phyloP scores from a whole-genome alignment of 2,888 invertebrate genomes.

The Drosophila siamana region DNA sequence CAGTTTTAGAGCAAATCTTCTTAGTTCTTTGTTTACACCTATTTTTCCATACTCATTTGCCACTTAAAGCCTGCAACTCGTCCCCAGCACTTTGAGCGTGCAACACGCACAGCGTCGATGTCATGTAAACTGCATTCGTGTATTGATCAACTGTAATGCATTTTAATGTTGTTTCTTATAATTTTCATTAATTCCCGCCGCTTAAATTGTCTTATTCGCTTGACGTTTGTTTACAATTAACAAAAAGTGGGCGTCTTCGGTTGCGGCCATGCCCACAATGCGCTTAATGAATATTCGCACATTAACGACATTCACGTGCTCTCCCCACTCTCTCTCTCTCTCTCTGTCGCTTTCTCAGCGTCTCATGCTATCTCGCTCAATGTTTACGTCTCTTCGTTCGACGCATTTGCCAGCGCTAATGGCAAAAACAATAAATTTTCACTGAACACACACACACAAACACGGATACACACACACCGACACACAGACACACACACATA shows the following conservation, averaged over 20 bases:
- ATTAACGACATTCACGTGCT: conserved; percentile 57
- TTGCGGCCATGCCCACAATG: conserved; percentile 41
- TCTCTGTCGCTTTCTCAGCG: conserved; percentile 16
- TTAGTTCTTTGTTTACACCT: too few relatives aligned
- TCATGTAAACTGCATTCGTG: not conserved
- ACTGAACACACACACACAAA: conserved; percentile 34
- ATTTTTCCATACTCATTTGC: too few relatives aligned
- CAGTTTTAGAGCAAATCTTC: too few relatives aligned
- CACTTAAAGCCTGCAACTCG: too few relatives aligned
- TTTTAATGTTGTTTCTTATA: conserved; percentile 14
- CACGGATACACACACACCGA: conserved; percentile 19
- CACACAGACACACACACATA: conserved; percentile 23
- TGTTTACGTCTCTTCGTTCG: conserved; percentile 21
- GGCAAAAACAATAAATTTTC: conserved; percentile 76
- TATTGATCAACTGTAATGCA: not conserved
- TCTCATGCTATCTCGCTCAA: conserved; percentile 1
- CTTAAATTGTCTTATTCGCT: conserved; percentile 47
- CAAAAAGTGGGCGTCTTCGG: conserved; percentile 25
- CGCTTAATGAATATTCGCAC: conserved; percentile 76
- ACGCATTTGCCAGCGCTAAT: conserved; percentile 73
- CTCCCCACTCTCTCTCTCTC: not conserved
- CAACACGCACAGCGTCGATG: not conserved
- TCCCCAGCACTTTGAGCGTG: too few relatives aligned
- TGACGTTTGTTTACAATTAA: conserved; percentile 65
- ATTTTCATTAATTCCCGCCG: conserved; percentile 49